These are phyloP conservation scores for Halictus quadricinctus DNA, from an alignment of 2,888 invertebrate genomes.

Conservation along the genomic window DNA sequence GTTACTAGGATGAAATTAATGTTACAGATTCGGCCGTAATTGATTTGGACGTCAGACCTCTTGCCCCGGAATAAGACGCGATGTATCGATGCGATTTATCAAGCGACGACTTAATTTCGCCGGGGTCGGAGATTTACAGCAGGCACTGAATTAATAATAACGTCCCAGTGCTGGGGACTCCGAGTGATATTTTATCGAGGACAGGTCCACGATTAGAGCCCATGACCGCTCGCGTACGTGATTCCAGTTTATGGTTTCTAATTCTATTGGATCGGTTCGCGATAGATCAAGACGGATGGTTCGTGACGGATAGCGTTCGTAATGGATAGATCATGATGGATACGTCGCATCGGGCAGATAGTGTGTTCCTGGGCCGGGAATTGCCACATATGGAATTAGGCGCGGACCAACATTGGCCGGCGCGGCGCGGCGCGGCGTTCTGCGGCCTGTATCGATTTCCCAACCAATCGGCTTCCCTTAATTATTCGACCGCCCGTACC, in stretches of 20 bases:
- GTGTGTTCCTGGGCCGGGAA: constrained; percentile 44
- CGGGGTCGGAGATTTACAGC: constrained; percentile 56
- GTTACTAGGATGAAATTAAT: not conserved
- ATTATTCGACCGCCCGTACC: constrained; percentile 51
- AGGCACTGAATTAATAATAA: constrained; percentile 62
- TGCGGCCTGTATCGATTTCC: constrained; percentile 54
- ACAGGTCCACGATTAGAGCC: constrained; percentile 59
- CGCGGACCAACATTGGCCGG: constrained; percentile 31
- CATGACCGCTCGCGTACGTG: constrained; percentile 19
- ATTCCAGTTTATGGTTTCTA: constrained; percentile 60
- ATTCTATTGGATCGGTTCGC: constrained; percentile 62
- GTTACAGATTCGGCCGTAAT: constrained; percentile 46
- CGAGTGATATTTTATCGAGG: constrained; percentile 65
- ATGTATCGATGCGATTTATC: constrained; percentile 59
- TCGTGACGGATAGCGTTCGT: constrained; percentile 61
- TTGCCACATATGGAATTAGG: constrained; percentile 62
- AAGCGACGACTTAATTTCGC: constrained; percentile 66
- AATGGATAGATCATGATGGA: constrained; percentile 69
- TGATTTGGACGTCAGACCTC: constrained; percentile 47
- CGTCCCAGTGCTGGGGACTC: constrained; percentile 37
- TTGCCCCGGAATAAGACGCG: constrained; percentile 45
- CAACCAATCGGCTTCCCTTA: constrained; percentile 51
- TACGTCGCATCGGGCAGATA: constrained; percentile 49
- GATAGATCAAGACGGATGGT: constrained; percentile 67
- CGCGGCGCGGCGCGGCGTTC: not conserved